A percentile compares a stretch with the other conserved stretches of the same genome.
Evolutionary conservation across 2,888 invertebrate genomes (phyloP).

Genomic region (Chrysomela aeneicollis): DNA sequence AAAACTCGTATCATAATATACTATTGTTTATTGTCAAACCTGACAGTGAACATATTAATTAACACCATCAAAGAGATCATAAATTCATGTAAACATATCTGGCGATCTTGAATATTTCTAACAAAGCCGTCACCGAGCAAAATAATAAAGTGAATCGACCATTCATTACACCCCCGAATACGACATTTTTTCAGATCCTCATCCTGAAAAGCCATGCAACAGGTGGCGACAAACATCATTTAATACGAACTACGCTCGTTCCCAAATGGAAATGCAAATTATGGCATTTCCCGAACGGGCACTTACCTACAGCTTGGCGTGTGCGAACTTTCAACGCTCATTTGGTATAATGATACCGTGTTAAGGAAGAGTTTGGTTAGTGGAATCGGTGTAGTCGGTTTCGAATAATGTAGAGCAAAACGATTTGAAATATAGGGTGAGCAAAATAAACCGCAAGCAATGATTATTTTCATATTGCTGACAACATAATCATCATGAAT

Average conservation of each 20-base stretch:
- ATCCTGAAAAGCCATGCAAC: conserved; percentile 10
- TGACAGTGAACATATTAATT: no score
- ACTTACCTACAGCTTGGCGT: conserved; percentile 8
- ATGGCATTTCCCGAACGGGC: conserved; percentile 15
- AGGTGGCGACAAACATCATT: conserved; percentile 14
- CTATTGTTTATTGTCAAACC: no score
- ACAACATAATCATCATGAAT: no score
- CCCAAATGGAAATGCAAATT: conserved; percentile 20
- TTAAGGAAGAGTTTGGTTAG: background rate
- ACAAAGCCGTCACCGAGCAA: no score
- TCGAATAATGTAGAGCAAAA: background rate
- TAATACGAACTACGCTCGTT: conserved; percentile 8
- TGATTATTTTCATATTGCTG: no score
- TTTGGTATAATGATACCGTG: conserved; percentile 6
- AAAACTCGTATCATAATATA: no score
- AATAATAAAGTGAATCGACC: background rate
- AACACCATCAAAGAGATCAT: no score
- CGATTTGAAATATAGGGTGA: background rate
- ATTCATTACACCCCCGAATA: conserved; percentile 20
- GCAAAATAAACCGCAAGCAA: no score
- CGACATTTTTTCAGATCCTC: conserved; percentile 22
- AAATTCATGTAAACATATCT: no score
- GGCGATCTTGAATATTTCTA: no score
- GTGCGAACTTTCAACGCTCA: background rate
- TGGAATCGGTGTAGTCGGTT: background rate